A percentile compares a stretch with the other conserved stretches of the same genome.
phyloP scores from a whole-genome alignment of 2,797 vertebrate species.

The Aratinga solstitialis region DNA sequence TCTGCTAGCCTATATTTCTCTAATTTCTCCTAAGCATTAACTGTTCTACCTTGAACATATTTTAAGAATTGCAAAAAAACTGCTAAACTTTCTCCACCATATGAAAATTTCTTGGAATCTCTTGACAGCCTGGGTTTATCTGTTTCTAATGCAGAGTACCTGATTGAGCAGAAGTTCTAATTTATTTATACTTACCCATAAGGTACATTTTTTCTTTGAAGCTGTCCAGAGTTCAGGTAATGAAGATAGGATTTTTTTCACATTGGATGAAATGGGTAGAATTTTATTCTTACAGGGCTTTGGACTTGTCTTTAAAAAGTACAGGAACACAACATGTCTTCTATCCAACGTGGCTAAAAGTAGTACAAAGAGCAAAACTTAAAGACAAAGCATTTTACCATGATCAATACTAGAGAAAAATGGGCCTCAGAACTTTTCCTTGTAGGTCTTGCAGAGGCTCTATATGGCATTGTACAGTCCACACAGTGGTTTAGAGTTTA shows the following conservation, averaged over 20 bases:
- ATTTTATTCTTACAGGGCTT: background rate
- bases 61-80: background rate
- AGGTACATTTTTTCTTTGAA: background rate
- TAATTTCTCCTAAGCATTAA: background rate
- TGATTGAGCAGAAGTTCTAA: background rate
- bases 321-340: background rate
- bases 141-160: background rate
- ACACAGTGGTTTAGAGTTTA: background rate
- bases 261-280: background rate
- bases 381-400: background rate
- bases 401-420: background rate
- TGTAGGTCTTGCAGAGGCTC: background rate
- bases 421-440: background rate
- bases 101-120: background rate
- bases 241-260: background rate
- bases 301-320: background rate
- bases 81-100: background rate
- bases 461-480: background rate
- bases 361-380: background rate
- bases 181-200: background rate
- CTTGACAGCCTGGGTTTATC: background rate
- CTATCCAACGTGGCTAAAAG: background rate
- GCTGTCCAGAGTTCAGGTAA: background rate
- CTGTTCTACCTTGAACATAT: background rate
- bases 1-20: background rate